A percentile compares a stretch with the other conserved stretches of the same genome.
Conservation (phyloP, 2,888 invertebrate genomes). For the Phrixothrix hirtus region DNA sequence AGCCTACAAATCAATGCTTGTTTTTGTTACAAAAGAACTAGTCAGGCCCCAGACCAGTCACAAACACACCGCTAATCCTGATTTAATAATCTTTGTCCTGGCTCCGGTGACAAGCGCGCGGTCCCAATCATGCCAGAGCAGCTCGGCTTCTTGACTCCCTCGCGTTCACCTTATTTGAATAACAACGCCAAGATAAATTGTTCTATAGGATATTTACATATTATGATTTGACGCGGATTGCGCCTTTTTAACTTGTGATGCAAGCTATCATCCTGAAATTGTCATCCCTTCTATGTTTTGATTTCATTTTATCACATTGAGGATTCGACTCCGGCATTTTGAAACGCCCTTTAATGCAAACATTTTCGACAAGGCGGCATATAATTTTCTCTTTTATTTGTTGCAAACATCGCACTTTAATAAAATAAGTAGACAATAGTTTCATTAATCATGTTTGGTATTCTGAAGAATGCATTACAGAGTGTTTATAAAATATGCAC, state of each 20-base stretch:
- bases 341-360: too few species aligned
- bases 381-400: slow-evolving; percentile 26
- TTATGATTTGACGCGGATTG: slow-evolving; percentile 45
- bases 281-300: slow-evolving; percentile 7
- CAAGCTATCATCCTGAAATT: slow-evolving; percentile 4
- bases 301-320: too few species aligned
- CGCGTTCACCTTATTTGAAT: slow-evolving; percentile 46
- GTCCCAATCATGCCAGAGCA: slow-evolving; percentile 64
- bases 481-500: slow-evolving; percentile 41
- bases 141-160: slow-evolving; percentile 56
- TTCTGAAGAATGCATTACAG: slow-evolving; percentile 34
- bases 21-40: slow-evolving; percentile 43
- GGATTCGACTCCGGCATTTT: too few species aligned
- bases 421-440: slow-evolving; percentile 34
- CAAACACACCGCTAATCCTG: slow-evolving; percentile 56
- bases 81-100: slow-evolving; percentile 56
- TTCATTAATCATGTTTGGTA: slow-evolving; percentile 35
- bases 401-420: slow-evolving; percentile 30
- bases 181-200: slow-evolving; percentile 51
- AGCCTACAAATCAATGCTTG: slow-evolving; percentile 53
- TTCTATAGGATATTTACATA: slow-evolving; percentile 49
- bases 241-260: slow-evolving; percentile 37
- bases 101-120: slow-evolving; percentile 52
- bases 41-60: slow-evolving; percentile 44
- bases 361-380: slow-evolving; percentile 1